These are phyloP conservation scores for Channa maculata DNA, from an alignment of 2,113 vertebrate species.

Conservation along the genomic window DNA sequence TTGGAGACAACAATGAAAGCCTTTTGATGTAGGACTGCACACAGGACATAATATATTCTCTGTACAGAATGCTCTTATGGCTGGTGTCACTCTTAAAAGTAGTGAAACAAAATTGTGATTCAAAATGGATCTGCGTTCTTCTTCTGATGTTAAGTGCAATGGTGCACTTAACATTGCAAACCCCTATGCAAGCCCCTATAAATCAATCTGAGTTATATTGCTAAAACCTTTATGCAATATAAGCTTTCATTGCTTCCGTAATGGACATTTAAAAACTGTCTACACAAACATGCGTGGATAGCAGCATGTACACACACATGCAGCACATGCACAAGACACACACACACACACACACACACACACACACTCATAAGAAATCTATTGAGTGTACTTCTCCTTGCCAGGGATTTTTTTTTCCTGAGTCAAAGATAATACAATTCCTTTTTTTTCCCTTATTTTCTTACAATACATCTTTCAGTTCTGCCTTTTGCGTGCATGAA, in stretches of 20 bases:
- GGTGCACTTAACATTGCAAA: slow-evolving; percentile 76
- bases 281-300: slow-evolving; percentile 68
- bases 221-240: slow-evolving; percentile 85
- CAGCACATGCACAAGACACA: slow-evolving; percentile 13
- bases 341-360: too few species aligned
- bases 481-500: slow-evolving; percentile 99
- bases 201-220: slow-evolving; percentile 86
- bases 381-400: slow-evolving; percentile 94
- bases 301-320: slow-evolving; percentile 59
- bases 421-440: slow-evolving; percentile 99
- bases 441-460: slow-evolving; percentile 94
- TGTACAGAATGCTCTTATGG: slow-evolving; percentile 17
- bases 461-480: slow-evolving; percentile 99
- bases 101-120: slow-evolving; percentile 75
- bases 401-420: slow-evolving; percentile 89
- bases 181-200: slow-evolving; percentile 72
- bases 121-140: slow-evolving; percentile 50
- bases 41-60: slow-evolving; percentile 28
- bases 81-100: slow-evolving; percentile 59
- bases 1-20: slow-evolving; percentile 57
- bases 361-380: slow-evolving; percentile 83
- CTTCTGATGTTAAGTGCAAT: slow-evolving; percentile 73
- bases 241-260: slow-evolving; percentile 80
- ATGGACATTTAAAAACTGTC: slow-evolving; percentile 84
- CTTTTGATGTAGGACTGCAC: slow-evolving; percentile 41